Evolutionary conservation across 2,888 invertebrate genomes (phyloP).

Genomic region (Himalopsyche kuldschensis): DNA sequence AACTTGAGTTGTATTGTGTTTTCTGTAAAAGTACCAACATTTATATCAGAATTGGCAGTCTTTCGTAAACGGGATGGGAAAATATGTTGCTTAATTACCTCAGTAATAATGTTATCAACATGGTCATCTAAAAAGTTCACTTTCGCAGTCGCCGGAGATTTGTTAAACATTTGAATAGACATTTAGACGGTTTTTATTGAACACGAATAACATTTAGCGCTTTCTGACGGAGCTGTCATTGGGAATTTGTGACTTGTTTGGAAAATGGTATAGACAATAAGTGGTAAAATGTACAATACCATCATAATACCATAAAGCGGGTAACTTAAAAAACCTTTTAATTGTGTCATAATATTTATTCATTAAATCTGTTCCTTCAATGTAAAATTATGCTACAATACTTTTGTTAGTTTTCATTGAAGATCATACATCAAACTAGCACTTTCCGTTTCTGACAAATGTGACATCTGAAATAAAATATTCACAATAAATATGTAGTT

Average conservation of each 20-base stretch:
- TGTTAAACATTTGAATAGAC: conserved; percentile 33
- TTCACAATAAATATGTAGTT: too few species aligned
- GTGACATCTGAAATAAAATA: neutral
- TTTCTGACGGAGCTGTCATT: neutral
- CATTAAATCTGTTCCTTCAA: too few species aligned
- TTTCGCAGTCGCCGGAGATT: conserved; percentile 40
- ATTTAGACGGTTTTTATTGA: neutral
- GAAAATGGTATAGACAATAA: neutral
- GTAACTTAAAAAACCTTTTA: neutral
- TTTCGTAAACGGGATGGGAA: too few species aligned
- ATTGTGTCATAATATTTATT: neutral
- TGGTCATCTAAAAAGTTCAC: conserved; percentile 49
- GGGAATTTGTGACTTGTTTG: neutral
- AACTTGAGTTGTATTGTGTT: neutral
- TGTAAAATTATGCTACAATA: too few species aligned
- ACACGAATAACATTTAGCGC: neutral
- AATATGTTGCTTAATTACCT: conserved; percentile 43
- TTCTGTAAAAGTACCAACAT: neutral
- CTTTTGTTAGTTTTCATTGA: too few species aligned
- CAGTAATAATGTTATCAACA: conserved; percentile 52
- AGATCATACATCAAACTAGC: neutral
- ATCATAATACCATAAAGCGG: neutral
- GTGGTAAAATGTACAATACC: neutral
- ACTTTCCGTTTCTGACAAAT: neutral
- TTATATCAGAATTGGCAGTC: too few species aligned